These are phyloP conservation scores for Rhysida immarginata DNA, from an alignment of 1,140 invertebrate species.

Conservation along the genomic window DNA sequence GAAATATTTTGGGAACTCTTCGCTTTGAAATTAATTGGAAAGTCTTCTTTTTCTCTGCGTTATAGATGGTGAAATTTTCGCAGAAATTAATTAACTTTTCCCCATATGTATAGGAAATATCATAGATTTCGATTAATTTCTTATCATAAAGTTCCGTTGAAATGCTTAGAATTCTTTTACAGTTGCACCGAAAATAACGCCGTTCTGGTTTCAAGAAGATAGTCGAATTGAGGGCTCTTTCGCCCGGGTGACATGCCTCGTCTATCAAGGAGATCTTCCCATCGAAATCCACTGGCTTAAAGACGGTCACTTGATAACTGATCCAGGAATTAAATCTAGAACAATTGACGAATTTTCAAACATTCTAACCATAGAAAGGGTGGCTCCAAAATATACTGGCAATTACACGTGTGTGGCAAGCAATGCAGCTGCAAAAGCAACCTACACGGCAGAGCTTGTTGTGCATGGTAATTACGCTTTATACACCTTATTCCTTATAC, in stretches of 20 bases:
- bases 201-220: constrained; percentile 39
- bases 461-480: constrained; percentile 35
- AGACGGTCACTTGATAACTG: not conserved
- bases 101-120: too few species aligned
- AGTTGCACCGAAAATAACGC: constrained; percentile 39
- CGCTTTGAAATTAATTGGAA: too few species aligned
- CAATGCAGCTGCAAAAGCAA: constrained; percentile 44
- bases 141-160: too few species aligned
- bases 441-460: constrained; percentile 40
- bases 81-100: too few species aligned
- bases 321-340: not conserved
- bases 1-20: too few species aligned
- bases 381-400: constrained; percentile 42
- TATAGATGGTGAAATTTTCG: too few species aligned
- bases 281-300: constrained; percentile 16
- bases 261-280: constrained; percentile 19
- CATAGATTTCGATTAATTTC: too few species aligned
- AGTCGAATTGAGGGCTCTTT: constrained; percentile 12
- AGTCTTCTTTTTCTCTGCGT: too few species aligned
- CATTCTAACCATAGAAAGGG: constrained; percentile 39
- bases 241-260: constrained; percentile 15
- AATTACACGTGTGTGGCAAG: constrained; percentile 47
- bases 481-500: constrained; percentile 1
- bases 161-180: too few species aligned
- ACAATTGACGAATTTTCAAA: constrained; percentile 20